Base-by-base conservation (phyloP, 2,888 invertebrate species). In the Cordilura impudica region DNA sequence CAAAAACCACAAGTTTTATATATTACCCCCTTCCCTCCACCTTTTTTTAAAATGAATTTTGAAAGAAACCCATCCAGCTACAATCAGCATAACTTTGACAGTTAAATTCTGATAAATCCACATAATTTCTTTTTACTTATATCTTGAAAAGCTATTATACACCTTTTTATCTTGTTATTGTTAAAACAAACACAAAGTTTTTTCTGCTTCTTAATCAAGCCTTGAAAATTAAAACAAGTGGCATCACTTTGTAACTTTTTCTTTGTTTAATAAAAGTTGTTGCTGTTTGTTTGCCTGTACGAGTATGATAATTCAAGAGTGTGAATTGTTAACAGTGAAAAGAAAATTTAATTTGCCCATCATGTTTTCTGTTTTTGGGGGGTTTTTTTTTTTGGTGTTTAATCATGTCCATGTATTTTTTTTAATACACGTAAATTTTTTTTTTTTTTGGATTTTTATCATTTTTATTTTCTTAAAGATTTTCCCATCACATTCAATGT, bases 291-390 rank as follows among this genome's bases (percentile, higher is more conserved):
- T 43, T 54, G 8, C 4, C n/a, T n/a, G n/a, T n/a, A n/a, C n/a
- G n/a, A n/a, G n/a, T n/a, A n/a, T n/a, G 21, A 14, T 23, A 60
- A 58, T 58, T 58, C 14, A 23, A 21, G 29, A 67, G 35, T 69
- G 47, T 49, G 23, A 58, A 69, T 49, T 31, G 56, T 53, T 53
- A 23, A 21, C 45, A 51, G 53, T 47, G 31, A 67, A 67, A 69
- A 14, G 14, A 35, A 58, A 12, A 35, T 23, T 45, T 58, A 69
- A 58, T 69, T 69, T 54, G 35, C 67, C n/a, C n/a, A 56, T 54
- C 45, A n/a, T 54, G 18, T 29, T 67, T 23, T 31, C 29, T n/a
- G n/a, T 31, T 45, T 58, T 49, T 47, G 7, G 12, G 31, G 12
- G 23, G 0, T 12, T 23, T 5, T 51, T 31, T 19, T 19, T 54